A percentile compares a stretch with the other conserved stretches of the same genome.
phyloP scores from a whole-genome alignment of 2,888 invertebrate species.

The Leucoma salicis region DNA sequence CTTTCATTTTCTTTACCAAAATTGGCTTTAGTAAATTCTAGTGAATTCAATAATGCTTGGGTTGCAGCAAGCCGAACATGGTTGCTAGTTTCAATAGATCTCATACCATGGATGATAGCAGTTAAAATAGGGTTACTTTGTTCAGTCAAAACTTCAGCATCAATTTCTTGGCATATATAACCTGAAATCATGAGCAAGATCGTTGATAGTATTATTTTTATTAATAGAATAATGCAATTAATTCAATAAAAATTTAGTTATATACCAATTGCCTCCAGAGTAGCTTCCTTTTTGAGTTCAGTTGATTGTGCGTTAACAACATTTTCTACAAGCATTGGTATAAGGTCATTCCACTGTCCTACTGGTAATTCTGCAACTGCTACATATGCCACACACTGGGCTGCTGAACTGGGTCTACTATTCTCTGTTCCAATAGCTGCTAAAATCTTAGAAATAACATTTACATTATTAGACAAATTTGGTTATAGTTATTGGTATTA shows the following conservation, averaged over 20 bases:
- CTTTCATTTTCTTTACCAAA: conserved; percentile 98
- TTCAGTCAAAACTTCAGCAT: conserved; percentile 93
- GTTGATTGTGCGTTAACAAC: conserved; percentile 93
- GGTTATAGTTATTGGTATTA: too few species aligned
- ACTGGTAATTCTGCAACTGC: conserved; percentile 97
- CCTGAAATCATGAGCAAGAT: conserved; percentile 48
- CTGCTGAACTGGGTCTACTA: conserved; percentile 97
- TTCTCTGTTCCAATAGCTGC: conserved; percentile 97
- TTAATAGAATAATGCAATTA: not conserved
- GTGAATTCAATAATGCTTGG: conserved; percentile 96
- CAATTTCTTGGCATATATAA: conserved; percentile 99
- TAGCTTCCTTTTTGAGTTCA: conserved; percentile 97
- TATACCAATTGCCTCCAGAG: conserved; percentile 96
- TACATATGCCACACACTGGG: conserved; percentile 99
- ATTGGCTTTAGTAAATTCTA: conserved; percentile 99
- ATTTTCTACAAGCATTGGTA: conserved; percentile 93
- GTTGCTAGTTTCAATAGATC: conserved; percentile 94
- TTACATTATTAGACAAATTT: too few species aligned
- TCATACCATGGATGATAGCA: conserved; percentile 99
- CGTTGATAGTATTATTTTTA: not conserved
- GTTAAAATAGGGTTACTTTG: conserved; percentile 98
- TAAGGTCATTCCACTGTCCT: conserved; percentile 95
- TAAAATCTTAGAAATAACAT: conserved; percentile 86
- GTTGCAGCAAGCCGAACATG: conserved; percentile 98
- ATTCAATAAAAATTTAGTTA: not conserved